Evolutionary conservation across 2,888 invertebrate genomes (phyloP).

Genomic region (Rhingia rostrata): DNA sequence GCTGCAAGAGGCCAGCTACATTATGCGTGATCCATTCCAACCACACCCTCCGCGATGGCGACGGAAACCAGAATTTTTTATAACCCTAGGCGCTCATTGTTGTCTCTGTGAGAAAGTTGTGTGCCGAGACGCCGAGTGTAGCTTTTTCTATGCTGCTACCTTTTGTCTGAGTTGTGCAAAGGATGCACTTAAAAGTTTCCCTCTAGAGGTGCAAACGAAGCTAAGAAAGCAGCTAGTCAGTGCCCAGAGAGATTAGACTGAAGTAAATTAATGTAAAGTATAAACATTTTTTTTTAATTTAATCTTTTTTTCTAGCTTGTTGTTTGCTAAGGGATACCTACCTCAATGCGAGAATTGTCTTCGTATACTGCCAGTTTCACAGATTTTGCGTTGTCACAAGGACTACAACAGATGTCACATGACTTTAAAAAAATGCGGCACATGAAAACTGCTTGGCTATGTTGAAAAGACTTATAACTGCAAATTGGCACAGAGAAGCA

Average conservation of each 20-base stretch:
- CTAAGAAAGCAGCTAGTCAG: conserved; percentile 82
- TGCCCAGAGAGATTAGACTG: conserved; percentile 23
- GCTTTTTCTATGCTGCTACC: conserved; percentile 89
- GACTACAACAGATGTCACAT: too few relatives aligned
- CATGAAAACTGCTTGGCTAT: background rate
- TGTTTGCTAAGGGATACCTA: too few relatives aligned
- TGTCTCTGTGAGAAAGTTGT: conserved; percentile 87
- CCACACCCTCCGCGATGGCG: conserved; percentile 84
- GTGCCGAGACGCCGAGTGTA: conserved; percentile 90
- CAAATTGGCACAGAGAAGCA: too few relatives aligned
- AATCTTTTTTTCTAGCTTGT: background rate
- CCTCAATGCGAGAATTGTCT: too few relatives aligned
- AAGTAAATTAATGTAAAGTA: conserved; percentile 35
- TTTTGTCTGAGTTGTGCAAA: conserved; percentile 90
- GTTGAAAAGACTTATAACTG: background rate
- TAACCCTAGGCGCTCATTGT: conserved; percentile 90
- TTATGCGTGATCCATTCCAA: conserved; percentile 93
- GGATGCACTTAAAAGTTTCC: conserved; percentile 86
- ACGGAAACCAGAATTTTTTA: conserved; percentile 89
- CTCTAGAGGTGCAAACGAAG: conserved; percentile 87
- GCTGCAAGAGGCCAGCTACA: conserved; percentile 89
- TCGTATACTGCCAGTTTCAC: too few relatives aligned
- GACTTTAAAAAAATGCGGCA: too few relatives aligned
- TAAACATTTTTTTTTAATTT: background rate
- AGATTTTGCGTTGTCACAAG: too few relatives aligned